Base-by-base conservation (phyloP, 1,140 invertebrate species). In the Halotydeus destructor region DNA sequence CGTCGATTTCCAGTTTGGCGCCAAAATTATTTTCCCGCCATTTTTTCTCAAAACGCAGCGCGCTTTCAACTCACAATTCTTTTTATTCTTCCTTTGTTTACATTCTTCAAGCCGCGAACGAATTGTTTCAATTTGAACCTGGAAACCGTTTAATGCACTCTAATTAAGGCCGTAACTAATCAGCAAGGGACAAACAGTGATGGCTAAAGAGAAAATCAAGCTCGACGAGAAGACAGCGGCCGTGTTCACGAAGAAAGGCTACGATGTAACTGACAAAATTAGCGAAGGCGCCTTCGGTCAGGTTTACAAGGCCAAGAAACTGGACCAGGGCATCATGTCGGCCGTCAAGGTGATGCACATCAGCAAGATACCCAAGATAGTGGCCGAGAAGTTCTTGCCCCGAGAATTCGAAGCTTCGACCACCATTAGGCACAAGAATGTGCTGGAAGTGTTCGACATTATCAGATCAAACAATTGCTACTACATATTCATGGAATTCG, bases 401-500 rank as follows among this genome's bases (percentile, higher is more conserved):
- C 43, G 42, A 18, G 43, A 45, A 25, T n/a, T 45, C 6, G 16
- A 12, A 9, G 43, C 38, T 12, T 25, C 45, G 25, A 45, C 34
- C 21, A 12, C 21, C 3, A 14, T 49, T 22, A n/a, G 31, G 16
- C 43, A 45, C 24, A 6, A 3, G 8, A 45, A 45, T 23, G 24
- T 45, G 8, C 18, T 45, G 2, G 14, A 24, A 21, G 25, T 45
- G n/a, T 45, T 39, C 26, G 43, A 45, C 23, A 45, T 45, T 18
- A 27, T 45, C 18, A 39, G 43, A 12, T 14, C 18, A 6, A 31
- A 42, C 34, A n/a, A 42, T 21, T 11, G 22, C 3, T 19, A 45
- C 4, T 45, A 38, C 23, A 45, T 45, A 12, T 42, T 45, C 18
- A 45, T 45, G 43, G 43, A 45, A 46, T 45, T 21, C 23, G 11